These are phyloP conservation scores for Oscarella lobularis DNA, from an alignment of 37 sponge, comb jelly and placozoan species.

Conservation along the genomic window DNA sequence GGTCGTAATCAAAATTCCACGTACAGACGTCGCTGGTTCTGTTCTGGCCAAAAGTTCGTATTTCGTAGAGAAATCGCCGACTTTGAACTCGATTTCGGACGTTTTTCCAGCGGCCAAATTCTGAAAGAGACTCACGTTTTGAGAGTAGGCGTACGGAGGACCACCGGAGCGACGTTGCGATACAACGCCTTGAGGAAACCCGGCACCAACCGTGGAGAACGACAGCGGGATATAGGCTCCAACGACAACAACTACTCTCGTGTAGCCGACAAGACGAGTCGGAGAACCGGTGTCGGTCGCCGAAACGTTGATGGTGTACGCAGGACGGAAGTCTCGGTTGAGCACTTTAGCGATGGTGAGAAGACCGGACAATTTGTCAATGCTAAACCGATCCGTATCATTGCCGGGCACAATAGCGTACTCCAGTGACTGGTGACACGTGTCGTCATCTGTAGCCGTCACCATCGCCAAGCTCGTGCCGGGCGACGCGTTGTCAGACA, in stretches of 20 bases:
- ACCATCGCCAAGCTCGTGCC: background rate
- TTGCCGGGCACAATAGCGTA: background rate
- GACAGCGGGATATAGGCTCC: background rate
- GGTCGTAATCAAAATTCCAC: background rate
- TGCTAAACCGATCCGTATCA: background rate
- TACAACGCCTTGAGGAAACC: background rate
- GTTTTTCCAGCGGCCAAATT: background rate
- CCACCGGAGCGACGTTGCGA: background rate
- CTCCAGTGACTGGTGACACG: background rate
- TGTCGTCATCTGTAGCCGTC: background rate
- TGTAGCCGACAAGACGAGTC: background rate
- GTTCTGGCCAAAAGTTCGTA: background rate
- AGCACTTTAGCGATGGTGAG: background rate
- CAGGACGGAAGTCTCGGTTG: background rate
- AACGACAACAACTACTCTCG: background rate
- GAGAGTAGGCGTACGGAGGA: background rate
- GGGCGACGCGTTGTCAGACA: background rate
- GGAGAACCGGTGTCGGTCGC: background rate
- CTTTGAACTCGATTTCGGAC: background rate
- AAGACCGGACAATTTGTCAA: background rate
- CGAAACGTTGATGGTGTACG: background rate
- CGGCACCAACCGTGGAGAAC: background rate
- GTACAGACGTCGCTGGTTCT: background rate
- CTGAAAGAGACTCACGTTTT: background rate
- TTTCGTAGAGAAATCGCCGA: background rate